Conservation (phyloP, 1,140 invertebrate species). For the Doryteuthis pealeii region DNA sequence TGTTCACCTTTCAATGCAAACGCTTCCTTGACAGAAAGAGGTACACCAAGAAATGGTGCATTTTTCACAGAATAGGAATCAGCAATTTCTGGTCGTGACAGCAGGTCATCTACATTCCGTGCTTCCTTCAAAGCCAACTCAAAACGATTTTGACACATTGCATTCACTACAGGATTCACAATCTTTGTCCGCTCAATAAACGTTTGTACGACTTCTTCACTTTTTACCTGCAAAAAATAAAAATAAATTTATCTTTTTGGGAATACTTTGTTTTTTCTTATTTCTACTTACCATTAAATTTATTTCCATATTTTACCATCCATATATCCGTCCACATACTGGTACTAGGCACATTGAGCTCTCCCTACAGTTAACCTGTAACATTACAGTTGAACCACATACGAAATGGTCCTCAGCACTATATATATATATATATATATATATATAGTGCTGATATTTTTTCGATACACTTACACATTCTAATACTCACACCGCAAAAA, state of each 20-base stretch:
- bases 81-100: slow-evolving; percentile 28
- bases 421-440: too few relatives aligned
- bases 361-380: too few relatives aligned
- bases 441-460: too few relatives aligned
- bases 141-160: slow-evolving; percentile 47
- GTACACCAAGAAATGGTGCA: slow-evolving; percentile 56
- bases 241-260: background rate
- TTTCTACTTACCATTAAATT: too few relatives aligned
- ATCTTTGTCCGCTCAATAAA: slow-evolving; percentile 48
- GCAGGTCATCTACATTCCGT: slow-evolving; percentile 41
- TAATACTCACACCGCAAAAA: too few relatives aligned
- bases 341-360: too few relatives aligned
- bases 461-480: too few relatives aligned
- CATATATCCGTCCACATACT: background rate
- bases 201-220: slow-evolving; percentile 48
- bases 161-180: slow-evolving; percentile 52
- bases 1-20: slow-evolving; percentile 50
- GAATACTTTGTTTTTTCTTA: too few relatives aligned
- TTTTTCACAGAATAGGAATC: slow-evolving; percentile 40
- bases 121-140: slow-evolving; percentile 50
- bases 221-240: slow-evolving; percentile 37
- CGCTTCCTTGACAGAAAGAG: slow-evolving; percentile 56
- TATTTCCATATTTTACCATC: too few relatives aligned
- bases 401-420: too few relatives aligned
- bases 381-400: too few relatives aligned